Evolutionary conservation across 2,888 invertebrate species (phyloP).

Genomic region (Erpobdella octoculata): DNA sequence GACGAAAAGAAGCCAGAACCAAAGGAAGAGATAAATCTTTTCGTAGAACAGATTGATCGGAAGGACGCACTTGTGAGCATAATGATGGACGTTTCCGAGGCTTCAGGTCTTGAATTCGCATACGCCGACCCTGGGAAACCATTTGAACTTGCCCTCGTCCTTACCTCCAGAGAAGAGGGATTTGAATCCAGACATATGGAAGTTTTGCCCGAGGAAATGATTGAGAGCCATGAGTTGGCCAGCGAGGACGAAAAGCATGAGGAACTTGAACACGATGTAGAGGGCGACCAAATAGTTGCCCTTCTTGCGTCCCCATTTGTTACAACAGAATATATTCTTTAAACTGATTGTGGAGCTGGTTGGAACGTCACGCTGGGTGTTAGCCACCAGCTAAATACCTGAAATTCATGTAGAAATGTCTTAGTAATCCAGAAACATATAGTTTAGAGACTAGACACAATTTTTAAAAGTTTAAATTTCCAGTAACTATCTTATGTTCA

Average conservation of each 20-base stretch:
- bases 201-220: conserved; percentile 36
- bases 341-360: conserved; percentile 49
- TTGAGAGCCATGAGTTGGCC: conserved; percentile 44
- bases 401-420: neutral
- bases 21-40: conserved; percentile 54
- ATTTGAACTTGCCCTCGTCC: conserved; percentile 48
- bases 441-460: too few species aligned
- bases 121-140: conserved; percentile 51
- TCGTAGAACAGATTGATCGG: conserved; percentile 44
- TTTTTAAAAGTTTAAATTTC: too few species aligned
- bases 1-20: conserved; percentile 55
- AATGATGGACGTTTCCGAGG: conserved; percentile 51
- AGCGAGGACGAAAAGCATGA: conserved; percentile 47
- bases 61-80: conserved; percentile 52
- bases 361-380: conserved; percentile 36
- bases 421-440: too few species aligned
- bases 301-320: conserved; percentile 47
- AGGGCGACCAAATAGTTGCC: conserved; percentile 55
- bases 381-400: conserved; percentile 38
- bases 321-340: conserved; percentile 49
- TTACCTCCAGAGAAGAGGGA: conserved; percentile 52
- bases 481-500: too few species aligned
- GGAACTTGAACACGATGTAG: conserved; percentile 53
- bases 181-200: conserved; percentile 49
- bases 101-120: conserved; percentile 50